Evolutionary conservation across 2,888 invertebrate species (phyloP), one percentile per base, ranked within the genome.

Genomic region (Aphodius granarius): DNA sequence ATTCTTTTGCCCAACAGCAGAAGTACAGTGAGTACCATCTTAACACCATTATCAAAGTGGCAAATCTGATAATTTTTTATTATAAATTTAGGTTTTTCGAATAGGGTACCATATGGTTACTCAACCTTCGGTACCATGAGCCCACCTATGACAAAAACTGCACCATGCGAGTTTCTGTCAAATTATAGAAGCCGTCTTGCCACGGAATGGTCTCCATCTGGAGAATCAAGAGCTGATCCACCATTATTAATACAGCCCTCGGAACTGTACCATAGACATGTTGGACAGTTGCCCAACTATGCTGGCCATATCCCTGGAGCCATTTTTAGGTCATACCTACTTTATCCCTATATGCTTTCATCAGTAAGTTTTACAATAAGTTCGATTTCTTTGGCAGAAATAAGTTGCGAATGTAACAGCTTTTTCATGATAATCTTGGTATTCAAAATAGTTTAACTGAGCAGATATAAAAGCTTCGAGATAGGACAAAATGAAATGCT

Each of bases 281-380:
- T 92, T 62, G 94, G 94, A 3, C 90, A 94, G 88, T 85, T 94
- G 79, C 94, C 95, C 0, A 93, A 91, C 86, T 95, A 95, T 86
- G 90, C 91, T 2, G 95, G 94, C 0, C 94, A 95, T 83, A 92
- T 95, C 73, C 95, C 94, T 0, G 95, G 95, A 18, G 89, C 89
- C 75, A 88, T 89, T 81, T 94, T 93, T 86, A 91, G 93, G 92
- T 92, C 62, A 43, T 43, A 43, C 43, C 43, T 43, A 43, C 43
- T 43, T 43, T 43, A 43, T 43, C 43, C 43, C 9, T 43, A 43
- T 43, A 43, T 43, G 43, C 43, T 43, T 43, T 43, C 43, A 43
- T 43, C 43, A 43, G 43, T 43, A 43, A 43, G 43, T 62, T 63
- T 62, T 72, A 9, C 66, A 65, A 13, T 21, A 22, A 66, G 20